Conservation (phyloP, 2,797 vertebrate species). For the Parambassis ranga region DNA sequence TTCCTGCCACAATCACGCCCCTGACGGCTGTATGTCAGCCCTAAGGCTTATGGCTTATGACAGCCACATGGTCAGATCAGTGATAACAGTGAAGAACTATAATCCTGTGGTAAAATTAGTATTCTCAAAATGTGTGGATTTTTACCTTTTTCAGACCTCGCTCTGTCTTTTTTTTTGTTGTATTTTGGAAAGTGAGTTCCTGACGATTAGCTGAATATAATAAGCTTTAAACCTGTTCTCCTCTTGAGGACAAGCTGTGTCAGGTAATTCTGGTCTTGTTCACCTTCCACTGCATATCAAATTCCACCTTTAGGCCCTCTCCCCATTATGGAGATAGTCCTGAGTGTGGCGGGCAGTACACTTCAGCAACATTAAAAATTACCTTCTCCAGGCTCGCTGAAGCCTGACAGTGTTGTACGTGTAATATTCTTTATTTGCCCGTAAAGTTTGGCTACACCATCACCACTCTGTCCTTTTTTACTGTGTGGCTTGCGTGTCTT, state of each 20-base stretch:
- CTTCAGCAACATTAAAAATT: slow-evolving; percentile 15
- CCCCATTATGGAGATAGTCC: slow-evolving; percentile 16
- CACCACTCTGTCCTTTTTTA: background rate
- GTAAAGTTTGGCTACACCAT: background rate
- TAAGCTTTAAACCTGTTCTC: background rate
- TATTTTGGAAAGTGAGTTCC: background rate
- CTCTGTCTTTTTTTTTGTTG: background rate
- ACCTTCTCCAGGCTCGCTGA: background rate
- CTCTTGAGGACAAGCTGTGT: slow-evolving; percentile 29
- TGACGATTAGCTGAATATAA: background rate
- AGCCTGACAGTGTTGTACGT: background rate
- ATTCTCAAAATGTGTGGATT: background rate
- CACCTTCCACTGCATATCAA: slow-evolving; percentile 28
- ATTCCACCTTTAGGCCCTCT: slow-evolving; percentile 20
- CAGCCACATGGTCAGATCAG: too few species aligned
- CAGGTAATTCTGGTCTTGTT: slow-evolving; percentile 14
- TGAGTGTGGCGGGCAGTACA: slow-evolving; percentile 8
- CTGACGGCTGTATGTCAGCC: too few species aligned
- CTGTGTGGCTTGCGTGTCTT: background rate
- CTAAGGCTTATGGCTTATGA: too few species aligned
- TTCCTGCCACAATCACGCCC: too few species aligned
- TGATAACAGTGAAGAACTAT: too few species aligned
- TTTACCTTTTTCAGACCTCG: background rate
- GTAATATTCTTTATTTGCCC: slow-evolving; percentile 14
- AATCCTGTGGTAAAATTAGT: too few species aligned